phyloP scores from a whole-genome alignment of 2,797 vertebrate genomes.

The Heliangelus exortis region DNA sequence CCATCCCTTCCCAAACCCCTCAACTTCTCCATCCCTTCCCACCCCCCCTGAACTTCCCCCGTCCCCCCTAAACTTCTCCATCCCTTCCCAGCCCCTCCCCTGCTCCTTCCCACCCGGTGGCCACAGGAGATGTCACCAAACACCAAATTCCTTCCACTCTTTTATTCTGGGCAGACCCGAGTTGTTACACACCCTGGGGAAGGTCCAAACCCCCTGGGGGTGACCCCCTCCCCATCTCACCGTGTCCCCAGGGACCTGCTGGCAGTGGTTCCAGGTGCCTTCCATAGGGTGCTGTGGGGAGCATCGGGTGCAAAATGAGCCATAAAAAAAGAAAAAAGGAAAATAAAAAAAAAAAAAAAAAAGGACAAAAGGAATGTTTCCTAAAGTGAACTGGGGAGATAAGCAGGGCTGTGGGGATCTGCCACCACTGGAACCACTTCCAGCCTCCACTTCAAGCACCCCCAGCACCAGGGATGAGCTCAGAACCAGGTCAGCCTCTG shows the following conservation, averaged over 20 bases:
- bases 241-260: neutral
- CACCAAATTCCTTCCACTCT: neutral
- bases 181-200: constrained; percentile 45
- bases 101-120: too few relatives aligned
- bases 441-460: neutral
- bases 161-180: constrained; percentile 72
- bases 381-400: accelerated
- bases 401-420: accelerated
- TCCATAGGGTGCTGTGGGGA: neutral
- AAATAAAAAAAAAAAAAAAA: accelerated
- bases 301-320: accelerated
- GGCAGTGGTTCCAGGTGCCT: neutral
- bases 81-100: too few relatives aligned
- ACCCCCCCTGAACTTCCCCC: too few relatives aligned
- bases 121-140: neutral
- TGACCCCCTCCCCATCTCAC: accelerated
- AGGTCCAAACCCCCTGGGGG: constrained; percentile 55
- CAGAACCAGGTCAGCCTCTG: neutral
- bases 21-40: too few relatives aligned
- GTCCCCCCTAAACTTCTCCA: too few relatives aligned
- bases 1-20: too few relatives aligned
- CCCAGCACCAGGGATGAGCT: accelerated
- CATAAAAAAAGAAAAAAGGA: neutral
- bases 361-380: neutral
- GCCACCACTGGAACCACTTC: neutral